phyloP scores from a whole-genome alignment of 1,140 invertebrate species.

The Lasaia peninsularis region DNA sequence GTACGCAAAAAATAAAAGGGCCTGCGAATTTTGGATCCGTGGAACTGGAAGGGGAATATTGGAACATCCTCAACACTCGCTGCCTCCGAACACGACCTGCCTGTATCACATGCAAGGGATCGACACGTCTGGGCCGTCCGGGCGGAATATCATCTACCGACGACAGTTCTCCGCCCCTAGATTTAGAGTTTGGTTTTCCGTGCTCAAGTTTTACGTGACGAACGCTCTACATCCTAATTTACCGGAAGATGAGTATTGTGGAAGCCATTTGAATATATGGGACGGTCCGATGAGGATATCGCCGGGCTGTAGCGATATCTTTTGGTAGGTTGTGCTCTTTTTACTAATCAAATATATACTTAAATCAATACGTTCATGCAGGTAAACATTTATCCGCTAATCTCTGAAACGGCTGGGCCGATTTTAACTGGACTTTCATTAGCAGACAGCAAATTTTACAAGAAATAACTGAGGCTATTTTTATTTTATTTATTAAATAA shows the following conservation, averaged over 20 bases:
- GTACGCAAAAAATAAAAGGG: conserved; percentile 87
- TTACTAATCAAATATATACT: not conserved
- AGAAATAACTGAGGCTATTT: too few relatives aligned
- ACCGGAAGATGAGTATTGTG: conserved; percentile 85
- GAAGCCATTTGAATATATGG: conserved; percentile 89
- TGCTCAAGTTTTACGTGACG: conserved; percentile 90
- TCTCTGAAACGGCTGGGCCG: too few relatives aligned
- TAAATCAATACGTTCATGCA: too few relatives aligned
- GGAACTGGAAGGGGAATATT: conserved; percentile 87
- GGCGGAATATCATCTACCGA: conserved; percentile 80
- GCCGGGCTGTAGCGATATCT: conserved; percentile 87
- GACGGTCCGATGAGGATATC: conserved; percentile 87
- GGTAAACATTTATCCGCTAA: too few relatives aligned
- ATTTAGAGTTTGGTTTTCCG: conserved; percentile 91
- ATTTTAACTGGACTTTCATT: too few relatives aligned
- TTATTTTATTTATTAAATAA: too few relatives aligned
- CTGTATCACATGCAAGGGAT: conserved; percentile 88
- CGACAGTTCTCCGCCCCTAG: conserved; percentile 80
- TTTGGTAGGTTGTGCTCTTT: conserved; percentile 79
- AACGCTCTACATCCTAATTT: conserved; percentile 77
- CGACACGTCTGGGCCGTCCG: conserved; percentile 78
- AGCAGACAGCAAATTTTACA: too few relatives aligned
- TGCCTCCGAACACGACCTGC: conserved; percentile 91
- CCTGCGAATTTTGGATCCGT: conserved; percentile 91
- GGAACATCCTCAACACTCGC: conserved; percentile 87